Percentiles rank a stretch among this genome's conserved stretches.
Conservation (phyloP, 2,113 vertebrate genomes). For the Crotalus horridus region DNA sequence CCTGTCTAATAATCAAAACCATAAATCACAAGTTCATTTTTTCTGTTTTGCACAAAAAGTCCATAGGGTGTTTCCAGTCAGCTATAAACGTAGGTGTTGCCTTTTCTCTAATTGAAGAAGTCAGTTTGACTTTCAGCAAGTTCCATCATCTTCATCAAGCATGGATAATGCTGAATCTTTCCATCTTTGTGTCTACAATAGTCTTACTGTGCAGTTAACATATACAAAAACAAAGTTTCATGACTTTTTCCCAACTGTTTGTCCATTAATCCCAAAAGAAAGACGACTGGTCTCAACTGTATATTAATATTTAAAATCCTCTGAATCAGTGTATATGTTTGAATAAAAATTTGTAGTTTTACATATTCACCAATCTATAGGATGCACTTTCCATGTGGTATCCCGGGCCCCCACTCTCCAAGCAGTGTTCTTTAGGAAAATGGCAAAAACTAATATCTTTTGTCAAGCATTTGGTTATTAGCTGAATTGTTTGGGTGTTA, state of each 20-base stretch:
- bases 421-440: background rate
- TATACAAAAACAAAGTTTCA: background rate
- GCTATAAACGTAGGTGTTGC: background rate
- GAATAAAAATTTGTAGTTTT: background rate
- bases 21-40: background rate
- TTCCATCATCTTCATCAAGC: background rate
- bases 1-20: background rate
- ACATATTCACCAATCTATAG: background rate
- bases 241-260: background rate
- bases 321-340: background rate
- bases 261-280: background rate
- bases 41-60: background rate
- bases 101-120: background rate
- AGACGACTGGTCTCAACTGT: background rate
- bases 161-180: background rate
- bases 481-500: background rate
- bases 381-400: background rate
- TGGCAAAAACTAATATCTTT: background rate
- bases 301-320: background rate
- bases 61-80: background rate
- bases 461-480: background rate
- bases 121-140: background rate
- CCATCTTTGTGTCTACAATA: background rate
- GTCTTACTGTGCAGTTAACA: background rate
- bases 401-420: background rate